Evolutionary conservation across 2,888 invertebrate genomes (phyloP).

Genomic region (Acrobasis suavella): DNA sequence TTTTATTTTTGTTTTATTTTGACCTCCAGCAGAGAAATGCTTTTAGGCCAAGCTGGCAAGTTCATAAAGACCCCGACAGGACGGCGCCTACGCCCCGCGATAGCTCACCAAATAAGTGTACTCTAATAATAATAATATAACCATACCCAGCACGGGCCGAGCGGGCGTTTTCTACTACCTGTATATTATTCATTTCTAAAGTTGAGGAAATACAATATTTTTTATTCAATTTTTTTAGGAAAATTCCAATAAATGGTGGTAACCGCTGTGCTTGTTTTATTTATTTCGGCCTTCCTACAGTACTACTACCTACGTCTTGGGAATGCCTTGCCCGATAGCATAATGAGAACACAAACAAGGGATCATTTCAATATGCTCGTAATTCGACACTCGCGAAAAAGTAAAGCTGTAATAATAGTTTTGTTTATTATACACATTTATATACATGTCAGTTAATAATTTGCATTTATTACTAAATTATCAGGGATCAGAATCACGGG

Average conservation of each 20-base stretch:
- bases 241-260: slow-evolving; percentile 80
- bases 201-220: slow-evolving; percentile 81
- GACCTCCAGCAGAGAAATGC: not conserved
- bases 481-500: too few relatives aligned
- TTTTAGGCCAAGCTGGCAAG: slow-evolving; percentile 19
- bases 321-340: too few relatives aligned
- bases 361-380: too few relatives aligned
- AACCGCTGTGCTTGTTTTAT: slow-evolving; percentile 59
- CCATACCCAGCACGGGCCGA: slow-evolving; percentile 49
- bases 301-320: too few relatives aligned
- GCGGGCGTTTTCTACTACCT: slow-evolving; percentile 71
- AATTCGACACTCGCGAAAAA: too few relatives aligned
- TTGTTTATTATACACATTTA: too few relatives aligned
- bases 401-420: too few relatives aligned
- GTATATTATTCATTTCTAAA: slow-evolving; percentile 79
- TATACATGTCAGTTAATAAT: too few relatives aligned
- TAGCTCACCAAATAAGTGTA: slow-evolving; percentile 24
- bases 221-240: slow-evolving; percentile 83
- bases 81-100: slow-evolving; percentile 11
- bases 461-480: too few relatives aligned
- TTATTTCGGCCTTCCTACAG: slow-evolving; percentile 24
- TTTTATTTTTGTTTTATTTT: not conserved
- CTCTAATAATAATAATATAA: slow-evolving; percentile 36
- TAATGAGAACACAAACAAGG: too few relatives aligned
- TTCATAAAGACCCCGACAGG: not conserved